phyloP scores from a whole-genome alignment of 2,113 vertebrate species.

The Epinephelus lanceolatus region DNA sequence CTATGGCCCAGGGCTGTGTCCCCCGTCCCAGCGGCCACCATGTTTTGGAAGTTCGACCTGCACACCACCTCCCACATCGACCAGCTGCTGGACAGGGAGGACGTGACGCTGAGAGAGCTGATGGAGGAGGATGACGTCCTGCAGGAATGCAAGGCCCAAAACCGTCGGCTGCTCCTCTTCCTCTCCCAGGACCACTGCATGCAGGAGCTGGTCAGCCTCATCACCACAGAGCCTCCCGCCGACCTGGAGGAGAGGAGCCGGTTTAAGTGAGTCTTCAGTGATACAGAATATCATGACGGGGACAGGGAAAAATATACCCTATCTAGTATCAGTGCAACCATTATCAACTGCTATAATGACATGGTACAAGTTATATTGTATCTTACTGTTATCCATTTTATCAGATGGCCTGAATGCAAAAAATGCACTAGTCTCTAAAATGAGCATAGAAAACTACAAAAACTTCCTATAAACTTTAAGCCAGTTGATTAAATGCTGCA shows the following conservation, averaged over 20 bases:
- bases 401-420: neutral
- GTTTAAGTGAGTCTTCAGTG: slow-evolving; percentile 90
- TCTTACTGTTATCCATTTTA: neutral
- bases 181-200: slow-evolving; percentile 94
- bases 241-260: slow-evolving; percentile 96
- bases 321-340: neutral
- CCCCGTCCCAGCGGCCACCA: slow-evolving; percentile 84
- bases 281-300: too few relatives aligned
- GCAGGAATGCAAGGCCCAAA: slow-evolving; percentile 98
- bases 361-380: neutral
- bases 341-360: neutral
- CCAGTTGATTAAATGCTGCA: too few relatives aligned
- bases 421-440: neutral
- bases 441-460: neutral
- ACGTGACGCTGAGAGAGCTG: slow-evolving; percentile 92
- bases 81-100: slow-evolving; percentile 96
- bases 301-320: neutral
- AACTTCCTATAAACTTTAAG: too few relatives aligned
- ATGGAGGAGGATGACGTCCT: slow-evolving; percentile 98
- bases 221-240: slow-evolving; percentile 92
- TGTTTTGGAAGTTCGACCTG: slow-evolving; percentile 99
- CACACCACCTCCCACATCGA: slow-evolving; percentile 96
- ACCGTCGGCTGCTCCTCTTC: slow-evolving; percentile 94
- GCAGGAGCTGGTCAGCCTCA: slow-evolving; percentile 93
- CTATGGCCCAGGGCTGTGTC: slow-evolving; percentile 76